Evolutionary conservation across 35 echinoderm and acorn worm genomes (phyloP), one percentile per base, ranked within the genome.

Genomic region (Apostichopus japonicus): DNA sequence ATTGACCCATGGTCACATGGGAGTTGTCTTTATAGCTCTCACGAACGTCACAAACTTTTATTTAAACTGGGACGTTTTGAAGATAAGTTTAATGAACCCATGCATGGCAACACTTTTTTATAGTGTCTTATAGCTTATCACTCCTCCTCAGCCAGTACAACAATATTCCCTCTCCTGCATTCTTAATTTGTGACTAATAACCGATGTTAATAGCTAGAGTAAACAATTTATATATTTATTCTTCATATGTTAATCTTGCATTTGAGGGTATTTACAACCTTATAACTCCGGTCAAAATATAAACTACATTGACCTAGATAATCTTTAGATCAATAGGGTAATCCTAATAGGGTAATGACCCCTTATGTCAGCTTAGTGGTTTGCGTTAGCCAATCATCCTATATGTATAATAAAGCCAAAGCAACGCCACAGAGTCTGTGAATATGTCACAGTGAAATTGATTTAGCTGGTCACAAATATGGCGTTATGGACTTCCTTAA

Each of bases 81-180:
- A 83, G 10, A 44, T 52, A 83, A 83, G 79, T 83, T 83, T 83
- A 83, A 83, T 55, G 79, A 83, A 83, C 79, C 51, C 79, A 17
- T 44, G 33, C 33, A 44, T 54, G 52, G 79, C 53, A 56, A 83
- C 79, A 54, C 51, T 83, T 17, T 14, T 10, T 6, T 22, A 24
- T n/a, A 79, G 10, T 10, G 77, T 79, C 23, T 79, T 79, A 23
- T 23, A 24, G 22, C 21, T 44, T 11, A 23, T 23, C 77, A 15
- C 15, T 23, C 10, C n/a, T 79, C 33, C 33, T 44, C 33, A 44
- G 33, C 33, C 33, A 44, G 2, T 44, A 44, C 33, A 44, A 44
- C 33, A 44, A 44, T 44, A 44, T 44, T 44, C 33, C 33, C 33
- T 44, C 33, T 44, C 22, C 17, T 15, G 22, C n/a, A 23, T 24